Base-by-base conservation (phyloP, 2,113 vertebrate genomes). In the Choloepus hoffmanni region DNA sequence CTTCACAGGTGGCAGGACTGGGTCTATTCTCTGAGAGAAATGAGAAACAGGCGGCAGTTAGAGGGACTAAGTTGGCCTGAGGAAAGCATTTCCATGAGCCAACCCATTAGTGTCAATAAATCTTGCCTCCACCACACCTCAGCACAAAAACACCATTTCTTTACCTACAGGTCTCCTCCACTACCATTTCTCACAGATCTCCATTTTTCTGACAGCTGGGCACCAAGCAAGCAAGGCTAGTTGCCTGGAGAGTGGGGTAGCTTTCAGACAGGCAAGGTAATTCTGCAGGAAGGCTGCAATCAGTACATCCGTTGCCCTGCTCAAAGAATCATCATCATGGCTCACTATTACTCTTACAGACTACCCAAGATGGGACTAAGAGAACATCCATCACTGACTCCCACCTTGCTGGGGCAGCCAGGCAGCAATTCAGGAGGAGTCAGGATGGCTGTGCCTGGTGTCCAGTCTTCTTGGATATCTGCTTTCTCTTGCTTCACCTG, bases 401-500 rank as follows among this genome's bases (percentile, higher is more conserved):
- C 81, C 95, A 98, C 97, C 97, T 97, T 98, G 94, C 79, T 93
- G 94, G 93, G 89, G 94, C 94, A 95, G 97, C 91, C 90, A 83
- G 95, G 84, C 93, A 87, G 93, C 78, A 88, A 45, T 28, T 92
- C 89, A 73, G 95, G 70, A 85, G 96, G 85, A 86, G 88, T 92
- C 88, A 74, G 85, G 84, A 85, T 11, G 45, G 85, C 85, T 72
- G 92, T 78, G 72, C 92, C 95, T 1, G 94, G 45, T 76, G 96
- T 94, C 97, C 91, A 95, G 73, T 95, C 96, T 73, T 96, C 96
- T 45, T 92, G 95, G 85, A 89, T 63, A 93, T 98, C 98, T n/a
- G 14, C 62, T 72, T 96, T 97, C 53, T 98, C 97, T 92, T 97
- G 97, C 92, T 97, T 98, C 95, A 98, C 95, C 91, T 92, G 79